These are phyloP conservation scores for Plusia festucae DNA, from an alignment of 2,888 invertebrate species.

Conservation along the genomic window DNA sequence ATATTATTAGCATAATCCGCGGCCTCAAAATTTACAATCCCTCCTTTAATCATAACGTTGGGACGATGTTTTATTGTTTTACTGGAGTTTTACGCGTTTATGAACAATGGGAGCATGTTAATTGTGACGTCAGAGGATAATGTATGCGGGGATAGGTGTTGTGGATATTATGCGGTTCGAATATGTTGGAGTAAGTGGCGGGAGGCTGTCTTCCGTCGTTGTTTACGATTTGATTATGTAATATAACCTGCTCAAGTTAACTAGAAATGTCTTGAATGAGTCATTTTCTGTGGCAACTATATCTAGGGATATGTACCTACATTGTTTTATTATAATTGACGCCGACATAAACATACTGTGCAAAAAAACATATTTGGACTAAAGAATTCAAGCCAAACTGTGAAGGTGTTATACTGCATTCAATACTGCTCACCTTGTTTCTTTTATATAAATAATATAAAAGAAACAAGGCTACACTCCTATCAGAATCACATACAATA, in stretches of 20 bases:
- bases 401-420: too few species aligned
- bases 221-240: constrained; percentile 1
- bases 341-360: too few species aligned
- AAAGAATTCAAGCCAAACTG: too few species aligned
- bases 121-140: constrained; percentile 58
- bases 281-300: not conserved
- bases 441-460: too few species aligned
- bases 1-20: constrained; percentile 82
- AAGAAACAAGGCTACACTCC: not conserved
- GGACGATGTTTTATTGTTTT: constrained; percentile 59
- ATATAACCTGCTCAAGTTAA: not conserved
- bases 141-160: constrained; percentile 46
- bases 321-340: too few species aligned
- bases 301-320: too few species aligned
- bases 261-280: not conserved
- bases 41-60: constrained; percentile 64
- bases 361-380: too few species aligned
- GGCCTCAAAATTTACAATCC: constrained; percentile 58
- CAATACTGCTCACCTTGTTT: too few species aligned
- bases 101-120: constrained; percentile 54
- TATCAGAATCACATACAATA: not conserved
- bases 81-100: constrained; percentile 48
- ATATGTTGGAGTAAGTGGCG: constrained; percentile 35
- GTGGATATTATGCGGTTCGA: constrained; percentile 41
- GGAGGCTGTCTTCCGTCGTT: not conserved